These are phyloP conservation scores for Tetraodon nigroviridis DNA, from an alignment of 2,113 vertebrate species.

Conservation along the genomic window DNA sequence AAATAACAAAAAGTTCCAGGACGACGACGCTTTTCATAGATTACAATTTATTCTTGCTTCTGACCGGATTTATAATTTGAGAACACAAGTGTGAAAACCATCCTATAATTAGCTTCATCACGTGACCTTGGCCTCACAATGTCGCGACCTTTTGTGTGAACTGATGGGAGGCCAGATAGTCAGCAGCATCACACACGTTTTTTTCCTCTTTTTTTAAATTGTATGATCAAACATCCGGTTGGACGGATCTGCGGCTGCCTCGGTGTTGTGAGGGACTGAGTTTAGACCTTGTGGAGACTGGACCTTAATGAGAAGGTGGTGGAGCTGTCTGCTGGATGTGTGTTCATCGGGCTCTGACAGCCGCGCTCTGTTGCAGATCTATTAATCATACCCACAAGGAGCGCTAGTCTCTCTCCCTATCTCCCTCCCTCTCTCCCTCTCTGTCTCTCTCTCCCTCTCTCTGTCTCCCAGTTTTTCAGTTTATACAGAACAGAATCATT, in stretches of 20 bases:
- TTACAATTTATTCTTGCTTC: too few relatives aligned
- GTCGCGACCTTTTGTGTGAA: conserved; percentile 46
- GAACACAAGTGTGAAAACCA: too few relatives aligned
- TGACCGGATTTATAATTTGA: too few relatives aligned
- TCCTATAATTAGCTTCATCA: conserved; percentile 32
- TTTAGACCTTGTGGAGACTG: conserved; percentile 49
- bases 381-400: conserved; percentile 86
- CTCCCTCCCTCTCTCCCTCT: conserved; percentile 55
- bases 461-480: conserved; percentile 82
- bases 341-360: conserved; percentile 84
- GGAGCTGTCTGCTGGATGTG: conserved; percentile 71
- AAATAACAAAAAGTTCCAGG: too few relatives aligned
- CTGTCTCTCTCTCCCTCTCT: conserved; percentile 63
- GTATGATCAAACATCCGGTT: conserved; percentile 1
- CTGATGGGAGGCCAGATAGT: conserved; percentile 63
- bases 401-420: conserved; percentile 73
- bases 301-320: conserved; percentile 71
- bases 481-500: conserved; percentile 99
- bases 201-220: neutral
- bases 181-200: conserved; percentile 48
- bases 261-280: conserved; percentile 59
- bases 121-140: conserved; percentile 26
- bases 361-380: conserved; percentile 79
- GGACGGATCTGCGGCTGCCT: conserved; percentile 45
- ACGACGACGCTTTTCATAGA: too few relatives aligned